phyloP scores from a whole-genome alignment of 2,113 vertebrate genomes.

The Seriola dumerili region DNA sequence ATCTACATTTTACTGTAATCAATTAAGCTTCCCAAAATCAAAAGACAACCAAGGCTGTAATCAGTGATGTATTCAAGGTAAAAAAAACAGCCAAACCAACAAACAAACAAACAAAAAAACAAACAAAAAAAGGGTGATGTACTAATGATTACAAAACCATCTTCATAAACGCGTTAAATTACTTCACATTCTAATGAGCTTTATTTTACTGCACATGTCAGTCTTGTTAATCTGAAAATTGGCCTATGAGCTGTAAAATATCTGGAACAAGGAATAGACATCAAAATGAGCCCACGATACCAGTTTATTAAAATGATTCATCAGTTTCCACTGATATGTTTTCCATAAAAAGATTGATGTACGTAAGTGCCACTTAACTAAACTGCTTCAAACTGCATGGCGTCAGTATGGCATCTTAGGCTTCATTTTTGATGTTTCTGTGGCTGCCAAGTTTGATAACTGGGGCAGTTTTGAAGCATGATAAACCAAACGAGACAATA shows the following conservation, averaged over 20 bases:
- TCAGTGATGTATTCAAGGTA: conserved; percentile 7
- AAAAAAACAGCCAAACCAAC: background rate
- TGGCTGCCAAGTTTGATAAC: conserved; percentile 5
- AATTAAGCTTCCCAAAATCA: conserved; percentile 11
- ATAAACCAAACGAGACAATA: conserved; percentile 3
- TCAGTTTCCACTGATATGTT: conserved; percentile 19
- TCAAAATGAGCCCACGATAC: conserved; percentile 1
- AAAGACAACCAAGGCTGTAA: conserved; percentile 15
- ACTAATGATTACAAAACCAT: conserved; percentile 37
- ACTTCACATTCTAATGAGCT: conserved; percentile 58
- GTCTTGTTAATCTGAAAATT: conserved; percentile 29
- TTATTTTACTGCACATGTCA: conserved; percentile 55
- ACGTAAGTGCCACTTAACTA: background rate
- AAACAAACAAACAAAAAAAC: background rate
- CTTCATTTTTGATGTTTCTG: conserved; percentile 11
- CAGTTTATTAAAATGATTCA: conserved; percentile 44
- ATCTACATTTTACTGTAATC: conserved; percentile 28
- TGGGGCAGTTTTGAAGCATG: background rate
- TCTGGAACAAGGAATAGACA: conserved; percentile 35
- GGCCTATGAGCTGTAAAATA: conserved; percentile 12
- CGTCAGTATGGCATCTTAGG: background rate
- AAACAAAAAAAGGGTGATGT: background rate
- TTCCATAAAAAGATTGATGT: conserved; percentile 16
- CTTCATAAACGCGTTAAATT: conserved; percentile 24
- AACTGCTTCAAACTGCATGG: background rate